Evolutionary conservation across 2,888 invertebrate genomes (phyloP), one percentile per base, ranked within the genome.

Genomic region (Pristionchus entomophagus): DNA sequence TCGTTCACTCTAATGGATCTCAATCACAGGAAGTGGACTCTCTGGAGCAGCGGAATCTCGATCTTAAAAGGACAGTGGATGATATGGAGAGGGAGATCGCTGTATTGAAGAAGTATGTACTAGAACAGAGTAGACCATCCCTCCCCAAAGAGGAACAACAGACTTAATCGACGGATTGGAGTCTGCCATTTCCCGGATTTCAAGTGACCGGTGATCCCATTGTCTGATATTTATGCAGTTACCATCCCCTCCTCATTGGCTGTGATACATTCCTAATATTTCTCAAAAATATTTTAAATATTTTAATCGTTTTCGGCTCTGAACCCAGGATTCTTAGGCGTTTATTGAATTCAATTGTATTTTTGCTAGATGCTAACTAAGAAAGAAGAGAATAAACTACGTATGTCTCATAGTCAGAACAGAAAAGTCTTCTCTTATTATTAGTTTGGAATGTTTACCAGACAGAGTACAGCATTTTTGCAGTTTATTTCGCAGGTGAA

Each of bases 11-110:
- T 29, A 8, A 32, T 38, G 10, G 22, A 17, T 29, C 22, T 80
- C 19, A 19, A 2, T 51, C 22, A 1, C 83, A 84, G 83, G 83
- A 84, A 26, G 22, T 84, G 73, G 69, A 69, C 41, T 26, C 41
- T n/a, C 56, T 84, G 17, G 73, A 73, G n/a, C 38, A 38, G 35
- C 51, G 84, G 1, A 84, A 84, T 41, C 51, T 32, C 10, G 73
- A 84, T 45, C 32, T 84, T 35, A 84, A 84, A 29, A 12, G 41
- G 32, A 73, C 49, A 22, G 84, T 73, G 12, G 73, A 84, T 17
- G 73, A 53, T 14, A 84, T 84, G 84, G 73, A 84, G 32, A 35
- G 56, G 26, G 84, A 84, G 84, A 84, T 84, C 10, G 29, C 17
- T 6, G 49, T 45, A 10, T 22, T 84, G 45, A 84, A 84, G 83